Evolutionary conservation across 2,113 vertebrate genomes (phyloP).

Genomic region (Typhlomys cinereus): DNA sequence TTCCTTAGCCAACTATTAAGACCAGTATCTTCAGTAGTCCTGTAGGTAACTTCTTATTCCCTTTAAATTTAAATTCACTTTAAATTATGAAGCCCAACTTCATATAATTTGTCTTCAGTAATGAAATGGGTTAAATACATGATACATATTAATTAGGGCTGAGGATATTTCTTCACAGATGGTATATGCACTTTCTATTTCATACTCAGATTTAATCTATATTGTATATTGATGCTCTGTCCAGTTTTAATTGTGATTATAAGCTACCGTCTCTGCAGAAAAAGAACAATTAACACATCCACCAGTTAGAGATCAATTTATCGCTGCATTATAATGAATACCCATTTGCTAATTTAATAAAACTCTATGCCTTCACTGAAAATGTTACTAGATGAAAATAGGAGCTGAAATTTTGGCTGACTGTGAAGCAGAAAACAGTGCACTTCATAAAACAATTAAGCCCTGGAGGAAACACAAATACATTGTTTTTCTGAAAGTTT

Average conservation of each 20-base stretch:
- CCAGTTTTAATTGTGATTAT: conserved; percentile 55
- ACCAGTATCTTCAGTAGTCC: conserved; percentile 33
- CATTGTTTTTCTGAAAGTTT: conserved; percentile 34
- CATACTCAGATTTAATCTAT: conserved; percentile 62
- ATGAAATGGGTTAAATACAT: conserved; percentile 45
- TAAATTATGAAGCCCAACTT: conserved; percentile 51
- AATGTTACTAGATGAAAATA: conserved; percentile 48
- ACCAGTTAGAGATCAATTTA: conserved; percentile 62
- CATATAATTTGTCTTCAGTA: conserved; percentile 65
- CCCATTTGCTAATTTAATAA: conserved; percentile 62
- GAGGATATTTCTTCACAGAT: conserved; percentile 60
- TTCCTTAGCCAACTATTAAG: conserved; percentile 36
- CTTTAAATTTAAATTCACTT: conserved; percentile 54
- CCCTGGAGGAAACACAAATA: conserved; percentile 24
- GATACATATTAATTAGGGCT: conserved; percentile 61
- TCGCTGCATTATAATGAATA: conserved; percentile 53
- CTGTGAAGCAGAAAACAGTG: conserved; percentile 52
- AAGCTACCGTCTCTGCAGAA: conserved; percentile 58
- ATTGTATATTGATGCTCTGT: conserved; percentile 53
- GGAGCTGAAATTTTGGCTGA: conserved; percentile 12
- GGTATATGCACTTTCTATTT: conserved; percentile 59
- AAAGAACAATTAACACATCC: conserved; percentile 65
- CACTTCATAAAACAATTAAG: conserved; percentile 27
- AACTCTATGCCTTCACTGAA: conserved; percentile 17
- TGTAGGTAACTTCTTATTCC: conserved; percentile 35